Base-by-base conservation (phyloP, 2,888 invertebrate species). In the Apoda limacodes region DNA sequence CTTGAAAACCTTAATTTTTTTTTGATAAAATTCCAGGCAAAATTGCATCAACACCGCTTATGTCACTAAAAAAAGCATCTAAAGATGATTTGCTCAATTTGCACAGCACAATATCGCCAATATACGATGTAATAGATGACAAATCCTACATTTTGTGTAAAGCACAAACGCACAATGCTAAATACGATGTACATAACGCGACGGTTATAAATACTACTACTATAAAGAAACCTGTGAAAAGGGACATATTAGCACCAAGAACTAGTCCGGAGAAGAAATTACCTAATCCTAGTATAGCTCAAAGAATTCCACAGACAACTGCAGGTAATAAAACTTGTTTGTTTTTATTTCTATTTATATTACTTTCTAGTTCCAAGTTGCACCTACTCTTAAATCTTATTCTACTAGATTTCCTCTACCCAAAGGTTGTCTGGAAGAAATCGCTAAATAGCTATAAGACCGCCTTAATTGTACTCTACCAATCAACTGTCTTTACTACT, bases 81-180 rank as follows among this genome's bases (percentile, higher is more conserved):
- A 63, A 60, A 39, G 52, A 45, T 28, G 71, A 72, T 6, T 40
- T 75, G 0, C 40, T 75, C 19, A 59, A 66, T 34, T 44, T 76
- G 9, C 68, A 74, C 46, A 63, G 55, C 25, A 72, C 72, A 0
- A 69, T 81, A 51, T 82, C 82, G 0, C 82, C 82, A 0, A 82
- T 82, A 9, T 75, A 65, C 57, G 72, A 72, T 22, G 55, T 59
- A 49, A 28, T 60, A 0, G 60, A 64, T 29, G 72, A 70, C 20
- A 69, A 72, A 30, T 67, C 72, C 0, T 72, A 67, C 38, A 65
- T 66, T 0, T 27, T 68, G 0, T 48, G 60, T 0, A 70, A 64
- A 35, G 53, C 42, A 7, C 5, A 7, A 5, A 7, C 39, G 15
- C 5, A 55, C 60, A 57, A 63, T 65, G 21, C 42, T 51, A 20